phyloP scores from a whole-genome alignment of 2,797 vertebrate genomes.

The Microctenopoma steveboyesi region DNA sequence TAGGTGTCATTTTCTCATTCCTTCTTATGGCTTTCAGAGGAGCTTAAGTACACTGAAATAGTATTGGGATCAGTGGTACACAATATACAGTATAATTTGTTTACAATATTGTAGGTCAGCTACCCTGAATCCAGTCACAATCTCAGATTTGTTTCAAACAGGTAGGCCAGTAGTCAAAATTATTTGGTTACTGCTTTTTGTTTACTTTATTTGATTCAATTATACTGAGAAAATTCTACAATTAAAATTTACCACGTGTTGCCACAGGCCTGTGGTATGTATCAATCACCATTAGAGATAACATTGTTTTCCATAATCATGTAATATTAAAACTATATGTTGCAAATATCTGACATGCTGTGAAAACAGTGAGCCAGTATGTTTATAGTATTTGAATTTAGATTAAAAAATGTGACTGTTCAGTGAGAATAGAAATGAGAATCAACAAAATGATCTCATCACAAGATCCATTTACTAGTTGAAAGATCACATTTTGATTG shows the following conservation, averaged over 20 bases:
- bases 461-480: neutral
- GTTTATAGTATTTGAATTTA: neutral
- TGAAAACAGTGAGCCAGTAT: slow-evolving; percentile 10
- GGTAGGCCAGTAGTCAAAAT: too few species aligned
- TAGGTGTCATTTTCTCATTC: slow-evolving; percentile 81
- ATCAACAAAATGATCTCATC: neutral
- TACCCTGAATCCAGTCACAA: slow-evolving; percentile 34
- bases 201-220: neutral
- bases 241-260: neutral
- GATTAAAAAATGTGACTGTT: neutral
- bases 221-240: neutral
- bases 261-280: neutral
- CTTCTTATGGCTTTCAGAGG: slow-evolving; percentile 63
- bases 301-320: slow-evolving; percentile 31
- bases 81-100: neutral
- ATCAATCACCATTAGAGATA: slow-evolving; percentile 23
- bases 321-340: slow-evolving; percentile 18
- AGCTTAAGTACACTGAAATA: slow-evolving; percentile 61
- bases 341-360: slow-evolving; percentile 23
- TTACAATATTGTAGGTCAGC: slow-evolving; percentile 4
- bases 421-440: neutral
- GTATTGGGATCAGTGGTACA: slow-evolving; percentile 22
- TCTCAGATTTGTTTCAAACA: slow-evolving; percentile 2
- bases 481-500: neutral
- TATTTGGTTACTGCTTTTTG: neutral